These are phyloP conservation scores for Micromys minutus DNA, from an alignment of 2,113 vertebrate genomes.

Conservation along the genomic window DNA sequence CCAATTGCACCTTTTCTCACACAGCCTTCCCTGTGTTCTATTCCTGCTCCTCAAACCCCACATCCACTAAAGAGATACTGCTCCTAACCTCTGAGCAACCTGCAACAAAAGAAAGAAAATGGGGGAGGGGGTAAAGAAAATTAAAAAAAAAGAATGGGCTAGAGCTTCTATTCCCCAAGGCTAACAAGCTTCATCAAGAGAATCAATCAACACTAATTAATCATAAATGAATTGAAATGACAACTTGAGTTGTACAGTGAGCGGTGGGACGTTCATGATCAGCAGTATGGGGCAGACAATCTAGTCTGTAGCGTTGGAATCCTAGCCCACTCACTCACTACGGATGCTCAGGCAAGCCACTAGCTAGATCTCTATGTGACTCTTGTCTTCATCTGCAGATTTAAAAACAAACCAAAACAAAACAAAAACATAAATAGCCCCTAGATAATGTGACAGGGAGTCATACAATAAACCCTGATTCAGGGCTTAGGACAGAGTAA, in stretches of 20 bases:
- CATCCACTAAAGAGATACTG: background rate
- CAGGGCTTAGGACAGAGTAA: fast-evolving
- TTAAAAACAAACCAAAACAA: background rate
- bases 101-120: background rate
- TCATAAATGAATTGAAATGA: background rate
- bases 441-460: background rate
- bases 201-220: background rate
- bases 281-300: background rate
- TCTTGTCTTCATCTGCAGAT: background rate
- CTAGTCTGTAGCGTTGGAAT: background rate
- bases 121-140: background rate
- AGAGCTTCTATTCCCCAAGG: background rate
- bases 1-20: background rate
- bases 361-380: background rate
- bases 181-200: background rate
- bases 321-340: background rate
- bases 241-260: background rate
- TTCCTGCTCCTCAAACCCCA: background rate
- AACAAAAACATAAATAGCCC: background rate
- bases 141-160: background rate
- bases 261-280: fast-evolving
- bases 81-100: background rate
- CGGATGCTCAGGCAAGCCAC: too few species aligned
- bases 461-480: background rate
- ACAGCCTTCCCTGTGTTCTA: background rate